These are phyloP conservation scores for Lonchura striata DNA, from an alignment of 2,113 vertebrate species.

Conservation along the genomic window DNA sequence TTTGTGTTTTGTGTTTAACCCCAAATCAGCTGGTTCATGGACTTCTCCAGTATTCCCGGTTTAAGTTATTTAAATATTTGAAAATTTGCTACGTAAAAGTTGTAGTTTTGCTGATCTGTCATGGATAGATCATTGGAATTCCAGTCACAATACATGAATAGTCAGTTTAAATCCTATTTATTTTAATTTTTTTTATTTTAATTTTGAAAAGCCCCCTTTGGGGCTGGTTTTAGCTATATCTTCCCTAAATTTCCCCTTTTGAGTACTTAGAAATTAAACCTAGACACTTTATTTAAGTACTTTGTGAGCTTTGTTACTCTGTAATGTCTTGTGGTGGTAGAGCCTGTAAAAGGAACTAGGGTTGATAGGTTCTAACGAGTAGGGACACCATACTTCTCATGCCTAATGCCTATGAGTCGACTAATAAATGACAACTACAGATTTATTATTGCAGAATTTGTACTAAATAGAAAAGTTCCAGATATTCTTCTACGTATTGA, in stretches of 20 bases:
- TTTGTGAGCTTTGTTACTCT: conserved; percentile 78
- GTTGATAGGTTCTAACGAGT: conserved; percentile 72
- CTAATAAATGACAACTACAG: conserved; percentile 73
- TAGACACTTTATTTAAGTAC: conserved; percentile 82
- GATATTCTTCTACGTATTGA: conserved; percentile 74
- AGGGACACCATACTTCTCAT: conserved; percentile 66
- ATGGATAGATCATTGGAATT: conserved; percentile 69
- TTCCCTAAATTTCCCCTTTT: conserved; percentile 71
- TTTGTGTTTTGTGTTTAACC: conserved; percentile 57
- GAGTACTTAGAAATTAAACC: conserved; percentile 77
- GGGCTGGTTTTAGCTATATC: conserved; percentile 72
- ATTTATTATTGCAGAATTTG: conserved; percentile 76
- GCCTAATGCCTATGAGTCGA: conserved; percentile 66
- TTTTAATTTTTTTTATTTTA: conserved; percentile 74
- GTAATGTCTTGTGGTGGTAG: conserved; percentile 76
- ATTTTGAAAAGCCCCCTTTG: conserved; percentile 51
- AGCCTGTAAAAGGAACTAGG: conserved; percentile 72
- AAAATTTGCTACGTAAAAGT: conserved; percentile 62
- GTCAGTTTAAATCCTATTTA: conserved; percentile 79
- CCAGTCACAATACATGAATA: conserved; percentile 64
- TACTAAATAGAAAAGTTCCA: conserved; percentile 71
- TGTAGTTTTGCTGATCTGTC: conserved; percentile 65
- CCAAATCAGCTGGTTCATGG: conserved; percentile 52
- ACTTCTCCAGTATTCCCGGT: conserved; percentile 62
- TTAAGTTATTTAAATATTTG: conserved; percentile 78